Percentiles rank a stretch among this genome's conserved stretches.
Evolutionary conservation across 2,113 vertebrate species (phyloP).

Genomic region (Pithys albifrons): DNA sequence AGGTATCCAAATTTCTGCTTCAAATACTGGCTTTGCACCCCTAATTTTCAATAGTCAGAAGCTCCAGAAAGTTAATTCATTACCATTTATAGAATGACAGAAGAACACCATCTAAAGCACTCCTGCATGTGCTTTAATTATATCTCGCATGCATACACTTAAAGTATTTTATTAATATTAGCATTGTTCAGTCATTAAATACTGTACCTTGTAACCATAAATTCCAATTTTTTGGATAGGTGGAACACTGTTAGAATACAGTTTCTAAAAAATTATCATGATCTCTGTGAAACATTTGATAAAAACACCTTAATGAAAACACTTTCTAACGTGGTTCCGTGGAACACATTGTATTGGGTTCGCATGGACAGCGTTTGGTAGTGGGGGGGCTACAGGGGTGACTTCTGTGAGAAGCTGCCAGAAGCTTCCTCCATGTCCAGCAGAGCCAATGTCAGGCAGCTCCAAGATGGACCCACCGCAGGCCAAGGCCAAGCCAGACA

Average conservation of each 20-base stretch:
- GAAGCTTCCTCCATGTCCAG: background rate
- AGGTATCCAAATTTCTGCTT: background rate
- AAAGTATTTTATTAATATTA: background rate
- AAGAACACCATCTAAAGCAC: background rate
- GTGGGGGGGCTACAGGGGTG: background rate
- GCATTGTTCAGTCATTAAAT: background rate
- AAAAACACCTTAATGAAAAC: background rate
- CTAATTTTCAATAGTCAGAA: background rate
- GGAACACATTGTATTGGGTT: background rate
- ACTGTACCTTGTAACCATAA: background rate
- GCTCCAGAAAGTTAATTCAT: background rate
- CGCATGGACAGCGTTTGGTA: background rate
- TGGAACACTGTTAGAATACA: background rate
- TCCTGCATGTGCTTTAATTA: background rate
- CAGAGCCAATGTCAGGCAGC: background rate
- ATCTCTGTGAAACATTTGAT: background rate
- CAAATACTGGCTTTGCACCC: background rate
- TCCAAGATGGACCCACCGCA: background rate
- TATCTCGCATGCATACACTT: background rate
- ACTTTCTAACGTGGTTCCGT: background rate
- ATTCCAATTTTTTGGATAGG: background rate
- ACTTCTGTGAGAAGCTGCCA: background rate
- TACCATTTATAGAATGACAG: background rate
- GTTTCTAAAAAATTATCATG: background rate
- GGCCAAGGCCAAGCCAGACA: background rate